Evolutionary conservation across 2,888 invertebrate species (phyloP).

Genomic region (Xestia sexstrigata): DNA sequence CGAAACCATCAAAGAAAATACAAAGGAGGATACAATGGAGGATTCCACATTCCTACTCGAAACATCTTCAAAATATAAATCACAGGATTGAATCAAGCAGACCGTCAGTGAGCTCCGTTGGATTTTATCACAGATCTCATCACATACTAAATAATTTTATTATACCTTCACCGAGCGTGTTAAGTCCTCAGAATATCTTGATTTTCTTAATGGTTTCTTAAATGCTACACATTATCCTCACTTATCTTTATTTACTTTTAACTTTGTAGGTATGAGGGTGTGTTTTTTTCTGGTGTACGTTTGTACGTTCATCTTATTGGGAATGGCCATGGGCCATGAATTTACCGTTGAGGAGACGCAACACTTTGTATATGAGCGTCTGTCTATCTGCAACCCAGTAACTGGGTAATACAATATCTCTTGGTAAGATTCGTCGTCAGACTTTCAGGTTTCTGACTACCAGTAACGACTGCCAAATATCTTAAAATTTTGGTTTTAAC

Average conservation of each 20-base stretch:
- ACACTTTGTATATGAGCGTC: neutral
- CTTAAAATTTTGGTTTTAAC: too few relatives aligned
- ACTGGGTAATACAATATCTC: neutral
- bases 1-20: neutral
- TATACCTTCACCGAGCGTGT: constrained; percentile 53
- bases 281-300: neutral
- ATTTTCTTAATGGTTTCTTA: constrained; percentile 63
- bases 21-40: too few relatives aligned
- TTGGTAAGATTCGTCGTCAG: neutral
- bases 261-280: neutral
- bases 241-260: constrained; percentile 48
- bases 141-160: constrained; percentile 63
- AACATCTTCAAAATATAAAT: constrained; percentile 54
- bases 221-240: constrained; percentile 50
- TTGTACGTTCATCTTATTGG: neutral
- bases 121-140: constrained; percentile 63
- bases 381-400: neutral
- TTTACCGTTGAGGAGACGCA: neutral
- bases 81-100: constrained; percentile 52
- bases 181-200: constrained; percentile 57
- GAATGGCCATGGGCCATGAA: neutral
- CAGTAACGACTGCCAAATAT: neutral
- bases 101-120: constrained; percentile 40
- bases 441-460: neutral
- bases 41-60: constrained; percentile 5